These are phyloP conservation scores for Tangara arthus DNA, from an alignment of 2,797 vertebrate genomes.

Conservation along the genomic window DNA sequence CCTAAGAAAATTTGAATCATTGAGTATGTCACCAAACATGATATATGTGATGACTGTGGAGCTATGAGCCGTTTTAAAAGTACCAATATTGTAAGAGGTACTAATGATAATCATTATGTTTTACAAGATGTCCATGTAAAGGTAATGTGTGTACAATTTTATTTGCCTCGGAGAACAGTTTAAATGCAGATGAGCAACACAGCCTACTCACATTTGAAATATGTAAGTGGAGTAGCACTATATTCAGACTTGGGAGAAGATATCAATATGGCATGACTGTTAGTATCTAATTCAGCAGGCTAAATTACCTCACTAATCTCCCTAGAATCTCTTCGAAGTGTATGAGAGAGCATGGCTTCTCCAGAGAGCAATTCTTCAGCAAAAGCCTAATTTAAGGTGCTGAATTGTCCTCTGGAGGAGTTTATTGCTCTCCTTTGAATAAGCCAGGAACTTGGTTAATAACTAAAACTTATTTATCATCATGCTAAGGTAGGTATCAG, in stretches of 20 bases:
- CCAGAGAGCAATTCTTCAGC: conserved; percentile 8
- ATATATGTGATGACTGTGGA: neutral
- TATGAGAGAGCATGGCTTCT: conserved; percentile 5
- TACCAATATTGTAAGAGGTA: neutral
- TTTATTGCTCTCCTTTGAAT: conserved; percentile 16
- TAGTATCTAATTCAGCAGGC: conserved; percentile 24
- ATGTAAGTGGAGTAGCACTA: neutral
- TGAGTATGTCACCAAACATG: neutral
- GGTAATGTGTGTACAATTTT: neutral
- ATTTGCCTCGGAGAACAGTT: conserved; percentile 29
- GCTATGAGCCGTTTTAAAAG: neutral
- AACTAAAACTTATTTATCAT: neutral
- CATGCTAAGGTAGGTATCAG: neutral
- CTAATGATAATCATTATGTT: neutral
- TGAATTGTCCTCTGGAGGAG: conserved; percentile 1
- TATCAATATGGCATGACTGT: neutral
- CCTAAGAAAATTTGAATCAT: neutral
- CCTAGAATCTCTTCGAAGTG: conserved; percentile 2
- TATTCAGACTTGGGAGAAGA: neutral
- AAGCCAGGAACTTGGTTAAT: neutral
- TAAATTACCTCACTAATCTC: conserved; percentile 41
- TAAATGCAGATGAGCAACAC: conserved; percentile 22
- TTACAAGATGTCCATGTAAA: neutral
- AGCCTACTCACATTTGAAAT: neutral
- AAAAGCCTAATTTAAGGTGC: conserved; percentile 8